Base-by-base conservation (phyloP, 2,113 vertebrate genomes). In the Trichomycterus rosablanca region DNA sequence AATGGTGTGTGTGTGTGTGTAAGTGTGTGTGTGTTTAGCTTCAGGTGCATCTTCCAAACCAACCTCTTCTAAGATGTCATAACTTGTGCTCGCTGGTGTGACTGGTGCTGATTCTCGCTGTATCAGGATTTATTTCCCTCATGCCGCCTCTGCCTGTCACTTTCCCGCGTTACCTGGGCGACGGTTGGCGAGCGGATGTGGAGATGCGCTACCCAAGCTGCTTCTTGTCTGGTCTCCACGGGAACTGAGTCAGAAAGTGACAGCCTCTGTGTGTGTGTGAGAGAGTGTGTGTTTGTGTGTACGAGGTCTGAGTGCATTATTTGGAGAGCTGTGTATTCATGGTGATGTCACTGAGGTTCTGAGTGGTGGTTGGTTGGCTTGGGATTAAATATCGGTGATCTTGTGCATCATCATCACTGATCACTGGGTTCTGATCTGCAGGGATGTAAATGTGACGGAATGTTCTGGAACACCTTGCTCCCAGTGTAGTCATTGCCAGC, bases 151-250 rank as follows among this genome's bases (percentile, higher is more conserved):
- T 30, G 19, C 37, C 62, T 59, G 66, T 73, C 71, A 61, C 63
- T 51, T 61, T n/a, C n/a, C 46, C 39, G 23, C 4, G 71, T 73
- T 73, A 65, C 71, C 71, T 49, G 42, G 60, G 61, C 42, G 56
- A 68, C 51, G 61, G 60, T 65, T 63, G 61, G 66, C 48, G 62
- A 40, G 46, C 11, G 50, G 42, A 55, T 14, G 35, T 15, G 32
- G 50, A 65, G 56, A n/a, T 46, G 30, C 11, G 39, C 24, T 49
- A 52, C 28, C 26, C 54, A 23, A 55, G 59, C 60, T 68, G 14
- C 28, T 19, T 64, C 32, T n/a, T n/a, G n/a, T 23, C 14, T 12
- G 34, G 55, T 68, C 66, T 19, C 43, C 54, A 64, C 35, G 22
- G 59, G 49, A 68, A 63, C 48, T 42, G 64, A 63, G 43, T 50